These are phyloP conservation scores for Eupsittula cactorum DNA, from an alignment of 2,113 vertebrate genomes.

Conservation along the genomic window DNA sequence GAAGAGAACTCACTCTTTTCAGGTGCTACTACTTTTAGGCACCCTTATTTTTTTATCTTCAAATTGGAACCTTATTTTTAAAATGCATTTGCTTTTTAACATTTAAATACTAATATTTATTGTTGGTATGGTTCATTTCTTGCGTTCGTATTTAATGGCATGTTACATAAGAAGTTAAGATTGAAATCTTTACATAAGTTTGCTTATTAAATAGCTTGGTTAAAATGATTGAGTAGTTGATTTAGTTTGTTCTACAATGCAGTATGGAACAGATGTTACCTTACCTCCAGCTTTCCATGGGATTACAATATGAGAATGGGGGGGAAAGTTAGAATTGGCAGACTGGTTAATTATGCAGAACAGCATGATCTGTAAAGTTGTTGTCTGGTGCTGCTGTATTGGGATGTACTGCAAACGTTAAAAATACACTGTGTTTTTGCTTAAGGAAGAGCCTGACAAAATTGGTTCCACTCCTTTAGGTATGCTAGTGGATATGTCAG, in stretches of 20 bases:
- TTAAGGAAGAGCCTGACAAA: background rate
- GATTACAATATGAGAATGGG: background rate
- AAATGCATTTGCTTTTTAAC: background rate
- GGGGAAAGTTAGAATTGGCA: background rate
- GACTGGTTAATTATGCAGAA: slow-evolving; percentile 5
- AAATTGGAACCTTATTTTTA: background rate
- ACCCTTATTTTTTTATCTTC: background rate
- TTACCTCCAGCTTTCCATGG: background rate
- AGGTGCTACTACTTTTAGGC: background rate
- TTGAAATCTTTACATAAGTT: background rate
- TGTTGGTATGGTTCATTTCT: background rate
- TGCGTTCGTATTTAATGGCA: background rate
- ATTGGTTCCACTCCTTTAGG: background rate
- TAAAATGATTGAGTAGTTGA: background rate
- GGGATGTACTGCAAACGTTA: background rate
- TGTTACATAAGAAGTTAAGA: background rate
- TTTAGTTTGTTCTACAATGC: background rate
- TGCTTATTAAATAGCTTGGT: background rate
- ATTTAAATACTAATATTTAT: background rate
- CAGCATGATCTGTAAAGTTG: background rate
- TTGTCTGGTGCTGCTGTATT: background rate
- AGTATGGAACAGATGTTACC: background rate
- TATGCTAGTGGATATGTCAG: background rate
- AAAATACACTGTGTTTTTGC: background rate
- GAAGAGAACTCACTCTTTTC: background rate